Percentiles rank a stretch among this genome's conserved stretches.
phyloP scores from a whole-genome alignment of 2,113 vertebrate genomes.

The Lophochroa leadbeateri region DNA sequence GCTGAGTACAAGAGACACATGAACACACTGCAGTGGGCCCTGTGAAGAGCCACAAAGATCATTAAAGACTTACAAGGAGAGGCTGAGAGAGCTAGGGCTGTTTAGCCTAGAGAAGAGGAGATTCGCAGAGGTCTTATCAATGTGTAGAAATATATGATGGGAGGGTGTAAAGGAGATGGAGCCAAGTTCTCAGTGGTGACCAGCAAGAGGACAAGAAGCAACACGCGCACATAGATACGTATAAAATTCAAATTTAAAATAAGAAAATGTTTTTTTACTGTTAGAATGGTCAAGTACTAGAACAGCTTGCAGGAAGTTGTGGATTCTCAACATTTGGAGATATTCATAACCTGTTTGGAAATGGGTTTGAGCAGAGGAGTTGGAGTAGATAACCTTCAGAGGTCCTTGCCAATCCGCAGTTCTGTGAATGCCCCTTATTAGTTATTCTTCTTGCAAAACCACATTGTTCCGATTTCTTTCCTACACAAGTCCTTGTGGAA shows the following conservation, averaged over 20 bases:
- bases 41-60: not conserved
- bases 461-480: not conserved
- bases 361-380: not conserved
- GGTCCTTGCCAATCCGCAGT: rapidly evolving
- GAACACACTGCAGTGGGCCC: not conserved
- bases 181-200: not conserved
- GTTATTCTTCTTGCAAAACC: not conserved
- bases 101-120: not conserved
- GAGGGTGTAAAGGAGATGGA: not conserved
- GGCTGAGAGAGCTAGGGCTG: not conserved
- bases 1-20: not conserved
- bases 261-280: not conserved
- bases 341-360: not conserved
- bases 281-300: not conserved
- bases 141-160: not conserved
- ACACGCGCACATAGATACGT: rapidly evolving
- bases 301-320: not conserved
- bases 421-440: not conserved
- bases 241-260: not conserved
- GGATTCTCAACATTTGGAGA: not conserved
- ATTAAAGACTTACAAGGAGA: not conserved
- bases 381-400: not conserved
- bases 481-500: not conserved
- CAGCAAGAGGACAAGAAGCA: not conserved
- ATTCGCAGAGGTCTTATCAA: not conserved